phyloP scores from a whole-genome alignment of 2,113 vertebrate genomes.

The Melanostigma gelatinosum region DNA sequence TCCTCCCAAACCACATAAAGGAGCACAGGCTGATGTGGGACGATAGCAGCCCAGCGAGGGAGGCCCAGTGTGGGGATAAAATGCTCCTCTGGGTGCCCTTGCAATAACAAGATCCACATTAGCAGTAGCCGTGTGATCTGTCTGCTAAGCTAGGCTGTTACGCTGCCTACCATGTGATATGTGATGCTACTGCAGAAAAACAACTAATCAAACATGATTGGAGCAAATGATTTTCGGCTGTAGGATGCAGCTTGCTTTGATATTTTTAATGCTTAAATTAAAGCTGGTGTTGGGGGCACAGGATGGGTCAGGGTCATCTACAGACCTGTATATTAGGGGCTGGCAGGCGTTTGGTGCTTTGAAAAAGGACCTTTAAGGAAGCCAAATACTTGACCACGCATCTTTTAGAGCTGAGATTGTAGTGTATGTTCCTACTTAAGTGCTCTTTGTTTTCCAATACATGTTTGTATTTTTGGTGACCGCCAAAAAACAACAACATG shows the following conservation, averaged over 20 bases:
- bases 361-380: background rate
- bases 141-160: slow-evolving; percentile 39
- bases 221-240: background rate
- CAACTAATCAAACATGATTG: slow-evolving; percentile 16
- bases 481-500: background rate
- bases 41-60: slow-evolving; percentile 75
- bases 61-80: slow-evolving; percentile 66
- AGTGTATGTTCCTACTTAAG: background rate
- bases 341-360: background rate
- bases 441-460: background rate
- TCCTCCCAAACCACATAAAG: slow-evolving; percentile 85
- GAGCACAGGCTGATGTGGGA: slow-evolving; percentile 73
- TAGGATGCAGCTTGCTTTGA: background rate
- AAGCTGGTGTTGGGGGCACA: background rate
- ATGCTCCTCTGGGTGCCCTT: slow-evolving; percentile 71
- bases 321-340: background rate
- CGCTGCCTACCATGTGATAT: slow-evolving; percentile 40
- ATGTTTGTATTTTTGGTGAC: slow-evolving; percentile 13
- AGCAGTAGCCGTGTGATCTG: slow-evolving; percentile 75
- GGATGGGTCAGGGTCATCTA: slow-evolving; percentile 6
- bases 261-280: background rate
- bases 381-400: slow-evolving; percentile 1
- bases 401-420: background rate
- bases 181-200: slow-evolving; percentile 37
- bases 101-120: slow-evolving; percentile 77